phyloP scores from a whole-genome alignment of 2,797 vertebrate species.

The Ptychobarbus kaznakovi region DNA sequence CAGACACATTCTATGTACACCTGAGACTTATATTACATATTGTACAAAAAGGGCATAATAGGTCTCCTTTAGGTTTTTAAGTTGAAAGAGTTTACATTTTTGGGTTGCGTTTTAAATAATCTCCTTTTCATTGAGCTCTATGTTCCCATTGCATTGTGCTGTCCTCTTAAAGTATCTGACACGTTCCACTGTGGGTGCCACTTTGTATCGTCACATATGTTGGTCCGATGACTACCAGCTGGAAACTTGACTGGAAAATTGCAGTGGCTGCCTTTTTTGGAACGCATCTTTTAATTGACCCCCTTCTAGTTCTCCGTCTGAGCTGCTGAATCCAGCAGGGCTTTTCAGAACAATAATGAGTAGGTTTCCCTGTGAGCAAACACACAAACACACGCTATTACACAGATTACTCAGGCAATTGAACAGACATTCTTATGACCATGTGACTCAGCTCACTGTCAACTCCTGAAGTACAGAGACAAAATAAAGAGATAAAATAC shows the following conservation, averaged over 20 bases:
- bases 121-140: background rate
- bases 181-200: slow-evolving; percentile 43
- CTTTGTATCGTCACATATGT: slow-evolving; percentile 44
- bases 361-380: slow-evolving; percentile 54
- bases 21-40: background rate
- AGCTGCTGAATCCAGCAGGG: slow-evolving; percentile 40
- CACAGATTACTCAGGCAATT: slow-evolving; percentile 18
- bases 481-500: too few relatives aligned
- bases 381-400: slow-evolving; percentile 38
- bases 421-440: slow-evolving; percentile 29
- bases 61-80: background rate
- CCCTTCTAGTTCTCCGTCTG: slow-evolving; percentile 54
- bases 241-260: slow-evolving; percentile 71
- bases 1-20: background rate
- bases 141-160: background rate
- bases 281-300: slow-evolving; percentile 57
- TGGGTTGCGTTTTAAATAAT: background rate
- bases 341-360: slow-evolving; percentile 51
- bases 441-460: slow-evolving; percentile 28
- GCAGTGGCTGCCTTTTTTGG: slow-evolving; percentile 49
- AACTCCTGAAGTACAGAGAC: slow-evolving; percentile 21
- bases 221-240: slow-evolving; percentile 60
- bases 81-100: background rate
- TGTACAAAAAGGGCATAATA: too few relatives aligned
- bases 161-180: slow-evolving; percentile 2